phyloP scores from a whole-genome alignment of 1,140 invertebrate genomes.

The Drosophila nikananu region DNA sequence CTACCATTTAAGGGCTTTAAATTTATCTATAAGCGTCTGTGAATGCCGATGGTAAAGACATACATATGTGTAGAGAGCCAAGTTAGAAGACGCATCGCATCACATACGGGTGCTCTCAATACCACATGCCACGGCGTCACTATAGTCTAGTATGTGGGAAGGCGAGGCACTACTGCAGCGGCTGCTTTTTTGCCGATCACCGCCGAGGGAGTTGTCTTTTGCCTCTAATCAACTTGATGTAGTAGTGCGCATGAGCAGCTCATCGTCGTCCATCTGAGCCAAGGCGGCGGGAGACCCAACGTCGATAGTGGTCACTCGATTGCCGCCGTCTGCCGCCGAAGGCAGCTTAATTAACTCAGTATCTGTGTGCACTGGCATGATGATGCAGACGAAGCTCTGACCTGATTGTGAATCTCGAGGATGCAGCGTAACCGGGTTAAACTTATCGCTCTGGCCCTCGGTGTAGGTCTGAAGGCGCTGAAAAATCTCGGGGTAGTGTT shows the following conservation, averaged over 20 bases:
- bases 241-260: slow-evolving; percentile 67
- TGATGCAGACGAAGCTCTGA: slow-evolving; percentile 95
- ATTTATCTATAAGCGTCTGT: neutral
- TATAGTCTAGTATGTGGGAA: slow-evolving; percentile 13
- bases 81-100: slow-evolving; percentile 26
- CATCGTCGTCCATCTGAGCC: slow-evolving; percentile 76
- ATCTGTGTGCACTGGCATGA: slow-evolving; percentile 93
- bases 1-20: neutral
- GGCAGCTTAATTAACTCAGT: slow-evolving; percentile 88
- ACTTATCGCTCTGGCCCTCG: slow-evolving; percentile 91
- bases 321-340: slow-evolving; percentile 86
- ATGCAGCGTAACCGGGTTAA: slow-evolving; percentile 95
- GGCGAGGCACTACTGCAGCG: slow-evolving; percentile 37
- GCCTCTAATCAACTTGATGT: slow-evolving; percentile 75
- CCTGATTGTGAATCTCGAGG: slow-evolving; percentile 92
- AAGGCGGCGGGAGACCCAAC: slow-evolving; percentile 86
- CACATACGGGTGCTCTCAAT: slow-evolving; percentile 79
- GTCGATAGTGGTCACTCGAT: slow-evolving; percentile 89
- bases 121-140: slow-evolving; percentile 33
- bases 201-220: slow-evolving; percentile 8
- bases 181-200: slow-evolving; percentile 9
- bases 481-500: slow-evolving; percentile 94
- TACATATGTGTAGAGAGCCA: slow-evolving; percentile 9
- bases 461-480: slow-evolving; percentile 92
- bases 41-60: neutral